Evolutionary conservation across 2,113 vertebrate genomes (phyloP).

Genomic region (Pantherophis guttatus): DNA sequence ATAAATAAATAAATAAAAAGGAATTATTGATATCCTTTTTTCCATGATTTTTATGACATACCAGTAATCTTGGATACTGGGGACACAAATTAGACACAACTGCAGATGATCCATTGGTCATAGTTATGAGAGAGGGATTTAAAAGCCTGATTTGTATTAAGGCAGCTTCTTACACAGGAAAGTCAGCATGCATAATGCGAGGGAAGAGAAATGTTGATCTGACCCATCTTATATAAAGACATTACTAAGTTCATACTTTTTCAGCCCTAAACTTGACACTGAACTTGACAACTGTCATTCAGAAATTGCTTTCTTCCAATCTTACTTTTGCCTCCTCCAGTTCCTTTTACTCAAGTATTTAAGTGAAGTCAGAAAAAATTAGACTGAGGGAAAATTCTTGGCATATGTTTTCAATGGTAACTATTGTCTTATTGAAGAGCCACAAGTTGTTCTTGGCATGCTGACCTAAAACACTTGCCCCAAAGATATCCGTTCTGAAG

Average conservation of each 20-base stretch:
- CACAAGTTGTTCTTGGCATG: background rate
- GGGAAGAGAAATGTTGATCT: background rate
- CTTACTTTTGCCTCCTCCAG: background rate
- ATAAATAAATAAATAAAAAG: background rate
- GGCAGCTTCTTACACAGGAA: background rate
- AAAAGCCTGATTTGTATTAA: background rate
- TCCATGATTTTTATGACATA: background rate
- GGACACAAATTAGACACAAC: background rate
- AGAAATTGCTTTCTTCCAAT: background rate
- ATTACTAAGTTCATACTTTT: background rate
- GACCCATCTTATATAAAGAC: background rate
- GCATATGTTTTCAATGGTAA: background rate
- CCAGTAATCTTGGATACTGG: background rate
- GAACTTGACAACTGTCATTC: background rate
- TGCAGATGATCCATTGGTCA: background rate
- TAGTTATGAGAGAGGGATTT: background rate
- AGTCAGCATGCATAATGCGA: background rate
- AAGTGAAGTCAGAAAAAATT: background rate
- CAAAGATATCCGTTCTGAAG: background rate
- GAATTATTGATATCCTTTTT: background rate
- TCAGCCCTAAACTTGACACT: background rate
- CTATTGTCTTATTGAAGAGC: background rate
- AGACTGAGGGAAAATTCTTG: background rate
- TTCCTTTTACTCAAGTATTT: background rate
- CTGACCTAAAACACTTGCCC: background rate